Base-by-base conservation (phyloP, 2,797 vertebrate genomes). In the Sphaeramia orbicularis region DNA sequence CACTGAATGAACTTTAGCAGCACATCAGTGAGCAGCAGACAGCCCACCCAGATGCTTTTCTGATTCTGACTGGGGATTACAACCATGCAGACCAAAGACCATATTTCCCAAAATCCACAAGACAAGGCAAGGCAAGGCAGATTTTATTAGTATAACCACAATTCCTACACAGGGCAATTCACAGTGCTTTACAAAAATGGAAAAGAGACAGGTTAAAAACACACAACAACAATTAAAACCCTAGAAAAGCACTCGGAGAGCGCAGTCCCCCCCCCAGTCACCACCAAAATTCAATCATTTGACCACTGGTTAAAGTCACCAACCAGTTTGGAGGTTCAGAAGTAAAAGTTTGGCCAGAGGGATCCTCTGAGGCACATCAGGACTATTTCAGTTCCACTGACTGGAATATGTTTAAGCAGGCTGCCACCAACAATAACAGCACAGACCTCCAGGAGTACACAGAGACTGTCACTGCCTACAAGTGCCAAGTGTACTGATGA, bases 11-110 rank as follows among this genome's bases (percentile, higher is more conserved):
- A 24, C 50, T 73, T 3, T 44, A 65, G 10, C n/a, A 58, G 4
- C 40, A 37, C 51, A 48, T 77, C 61, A 70, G 30, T 59, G 59
- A 74, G n/a, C 58, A 82, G 40, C 69, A 67, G 27, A 71, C 38
- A 52, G n/a, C 47, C 40, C 53, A 71, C 38, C 52, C 44, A 30
- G 32, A 71, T 12, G 32, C 14, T 21, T 30, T 53, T 24, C 13
- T 42, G 45, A 69, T 72, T 21, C 3, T 50, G 0, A 43, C 48
- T 7, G 57, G 57, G 15, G 43, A 74, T 36, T 77, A 74, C 24
- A 71, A 60, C 15, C 54, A 72, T 43, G 58, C 72, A 21, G 43
- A 72, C 30, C 15, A 6, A 73, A 43, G 27, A 30, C 7, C 43
- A 24, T 61, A 6, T 6, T 27, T 3, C 5, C 24, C 24, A 27